phyloP scores from a whole-genome alignment of 2,888 invertebrate genomes.

The Acleris sparsana region DNA sequence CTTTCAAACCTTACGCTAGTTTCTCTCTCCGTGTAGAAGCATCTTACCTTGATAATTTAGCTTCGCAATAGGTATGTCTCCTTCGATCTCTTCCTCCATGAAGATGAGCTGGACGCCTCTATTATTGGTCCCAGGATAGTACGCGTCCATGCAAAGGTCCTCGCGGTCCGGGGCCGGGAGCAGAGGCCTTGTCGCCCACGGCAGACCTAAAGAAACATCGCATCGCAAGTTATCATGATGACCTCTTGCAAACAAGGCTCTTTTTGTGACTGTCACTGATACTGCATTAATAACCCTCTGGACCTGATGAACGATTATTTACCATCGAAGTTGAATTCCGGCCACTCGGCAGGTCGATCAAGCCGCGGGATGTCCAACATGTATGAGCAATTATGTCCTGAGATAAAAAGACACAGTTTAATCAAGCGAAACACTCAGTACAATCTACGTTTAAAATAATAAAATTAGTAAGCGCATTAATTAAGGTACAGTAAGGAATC shows the following conservation, averaged over 20 bases:
- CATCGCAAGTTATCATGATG: background rate
- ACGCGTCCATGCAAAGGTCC: slow-evolving; percentile 69
- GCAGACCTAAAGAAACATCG: slow-evolving; percentile 44
- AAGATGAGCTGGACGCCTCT: slow-evolving; percentile 84
- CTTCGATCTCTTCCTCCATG: slow-evolving; percentile 76
- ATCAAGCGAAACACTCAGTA: no score
- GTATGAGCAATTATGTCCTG: slow-evolving; percentile 57
- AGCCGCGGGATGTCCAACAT: slow-evolving; percentile 67
- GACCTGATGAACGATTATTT: no score
- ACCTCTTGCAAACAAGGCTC: no score
- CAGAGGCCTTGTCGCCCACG: slow-evolving; percentile 64
- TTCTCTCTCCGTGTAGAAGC: background rate
- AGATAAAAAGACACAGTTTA: slow-evolving; percentile 28
- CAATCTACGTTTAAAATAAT: no score
- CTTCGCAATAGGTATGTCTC: slow-evolving; percentile 68
- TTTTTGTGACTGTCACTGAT: no score
- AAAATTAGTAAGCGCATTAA: no score
- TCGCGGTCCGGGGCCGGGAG: slow-evolving; percentile 60
- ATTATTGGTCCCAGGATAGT: slow-evolving; percentile 76
- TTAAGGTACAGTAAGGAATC: no score
- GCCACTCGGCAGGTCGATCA: slow-evolving; percentile 57
- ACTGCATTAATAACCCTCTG: no score
- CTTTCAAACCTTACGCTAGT: background rate
- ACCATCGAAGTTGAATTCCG: slow-evolving; percentile 57
- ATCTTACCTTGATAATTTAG: slow-evolving; percentile 73